Conservation (phyloP, 2,113 vertebrate species). For the Rhagologus leucostigma region DNA sequence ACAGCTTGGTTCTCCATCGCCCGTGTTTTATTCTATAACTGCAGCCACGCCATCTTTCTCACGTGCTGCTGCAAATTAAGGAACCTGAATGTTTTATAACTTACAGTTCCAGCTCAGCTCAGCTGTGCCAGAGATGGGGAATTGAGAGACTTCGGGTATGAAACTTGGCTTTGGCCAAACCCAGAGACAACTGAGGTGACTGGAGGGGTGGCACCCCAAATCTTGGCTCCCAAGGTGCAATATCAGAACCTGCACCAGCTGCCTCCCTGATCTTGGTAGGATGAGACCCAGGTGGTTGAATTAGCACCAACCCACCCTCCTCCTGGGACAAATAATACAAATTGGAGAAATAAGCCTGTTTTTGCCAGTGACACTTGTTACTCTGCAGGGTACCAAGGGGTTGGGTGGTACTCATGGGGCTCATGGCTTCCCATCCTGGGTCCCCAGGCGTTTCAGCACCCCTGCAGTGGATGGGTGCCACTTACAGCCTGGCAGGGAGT, state of each 20-base stretch:
- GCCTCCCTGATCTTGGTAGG: not conserved
- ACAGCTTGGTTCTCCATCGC: not conserved
- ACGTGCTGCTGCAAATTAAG: not conserved
- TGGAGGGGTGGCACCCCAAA: not conserved
- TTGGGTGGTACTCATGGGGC: not conserved
- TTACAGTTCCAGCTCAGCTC: not conserved
- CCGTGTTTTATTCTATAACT: not conserved
- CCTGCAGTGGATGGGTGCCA: not conserved
- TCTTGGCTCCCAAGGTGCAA: not conserved
- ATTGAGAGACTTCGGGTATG: not conserved
- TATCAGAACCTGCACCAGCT: not conserved
- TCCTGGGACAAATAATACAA: not conserved
- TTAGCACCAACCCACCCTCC: not conserved
- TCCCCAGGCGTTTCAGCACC: not conserved
- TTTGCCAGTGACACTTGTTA: not conserved
- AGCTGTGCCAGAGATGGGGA: not conserved
- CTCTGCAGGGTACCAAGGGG: not conserved
- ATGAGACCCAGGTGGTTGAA: not conserved
- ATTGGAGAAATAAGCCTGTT: accelerated
- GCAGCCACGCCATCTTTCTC: not conserved
- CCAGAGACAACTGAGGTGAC: not conserved
- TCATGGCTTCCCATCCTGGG: accelerated
- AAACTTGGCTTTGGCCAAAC: not conserved
- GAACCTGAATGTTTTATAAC: not conserved
- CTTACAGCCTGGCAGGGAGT: not conserved